Conservation (phyloP, 2,113 vertebrate genomes). For the Hipposideros armiger region DNA sequence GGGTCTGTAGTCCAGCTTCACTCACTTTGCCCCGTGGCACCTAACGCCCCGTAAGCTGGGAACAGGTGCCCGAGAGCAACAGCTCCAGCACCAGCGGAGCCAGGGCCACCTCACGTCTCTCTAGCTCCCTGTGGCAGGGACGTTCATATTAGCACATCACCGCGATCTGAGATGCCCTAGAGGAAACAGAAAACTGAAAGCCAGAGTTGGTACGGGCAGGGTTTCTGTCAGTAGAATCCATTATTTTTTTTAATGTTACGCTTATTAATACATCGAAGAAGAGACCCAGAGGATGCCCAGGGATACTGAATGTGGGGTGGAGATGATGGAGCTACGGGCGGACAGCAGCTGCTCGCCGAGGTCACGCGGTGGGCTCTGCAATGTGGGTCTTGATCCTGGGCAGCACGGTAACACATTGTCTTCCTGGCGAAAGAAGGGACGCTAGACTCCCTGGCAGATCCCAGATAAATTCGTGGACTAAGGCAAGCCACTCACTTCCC, state of each 20-base stretch:
- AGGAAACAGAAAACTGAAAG: background rate
- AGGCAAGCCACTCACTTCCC: background rate
- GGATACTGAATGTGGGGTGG: too few species aligned
- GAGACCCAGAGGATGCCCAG: accelerated
- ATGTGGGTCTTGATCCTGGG: accelerated
- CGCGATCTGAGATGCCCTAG: too few species aligned
- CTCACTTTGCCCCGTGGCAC: background rate
- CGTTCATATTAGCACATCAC: accelerated
- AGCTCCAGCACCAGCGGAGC: accelerated
- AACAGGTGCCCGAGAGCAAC: accelerated
- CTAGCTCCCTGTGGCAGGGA: too few species aligned
- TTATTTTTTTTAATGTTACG: background rate
- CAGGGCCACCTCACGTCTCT: accelerated
- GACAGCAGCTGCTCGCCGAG: background rate
- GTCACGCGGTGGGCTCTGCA: background rate
- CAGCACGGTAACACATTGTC: accelerated
- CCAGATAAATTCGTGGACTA: accelerated
- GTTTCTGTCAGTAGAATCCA: background rate
- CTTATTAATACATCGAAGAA: background rate
- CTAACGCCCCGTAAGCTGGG: background rate
- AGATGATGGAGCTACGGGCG: accelerated
- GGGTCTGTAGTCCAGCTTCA: accelerated
- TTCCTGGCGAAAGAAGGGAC: background rate
- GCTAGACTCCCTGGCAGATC: background rate
- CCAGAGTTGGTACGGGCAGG: background rate